Evolutionary conservation across 92 coral and sea anemone genomes (phyloP), one percentile per base, ranked within the genome.

Genomic region (Zoanthus sansibaricus): DNA sequence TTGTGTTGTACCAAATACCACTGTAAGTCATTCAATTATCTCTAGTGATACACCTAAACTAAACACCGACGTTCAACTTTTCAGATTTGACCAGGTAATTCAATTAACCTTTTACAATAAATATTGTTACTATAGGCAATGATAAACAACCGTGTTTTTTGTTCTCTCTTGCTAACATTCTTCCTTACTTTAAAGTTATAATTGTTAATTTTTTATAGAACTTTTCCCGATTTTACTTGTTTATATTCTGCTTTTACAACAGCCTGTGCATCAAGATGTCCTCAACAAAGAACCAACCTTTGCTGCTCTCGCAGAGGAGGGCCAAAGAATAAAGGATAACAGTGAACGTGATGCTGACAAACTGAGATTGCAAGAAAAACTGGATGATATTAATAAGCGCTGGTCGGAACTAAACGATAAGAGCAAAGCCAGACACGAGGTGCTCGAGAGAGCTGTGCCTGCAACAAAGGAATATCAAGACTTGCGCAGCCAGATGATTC

Each of bases 251-350:
- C 54, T 52, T 44, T 9, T 32, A n/a, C 32, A 69, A 4, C 79
- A 97, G 99, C 92, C 93, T 11, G 66, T 93, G 11, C 95, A 94
- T 86, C 90, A 92, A 83, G 99, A 95, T 86, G 94, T 97, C 33
- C 71, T 86, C 12, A 92, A 90, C 17, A 96, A 94, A 48, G 98
- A 93, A 67, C 94, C 95, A 1, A 69, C 61, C 8, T 97, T 90
- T 72, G 87, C 87, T 31, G 95, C 94, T 33, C 88, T 93, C 30
- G 44, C 83, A 10, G 90, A 91, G 42, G 91, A 94, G 17, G 95
- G 96, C 0, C 92, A 93, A 62, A 75, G 89, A 25, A 89, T 92
- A 9, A 90, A 90, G 83, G 87, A 95, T 48, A 92, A 92, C 64
- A 94, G 96, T 73, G 91, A 93, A 72, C 73, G 85, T 12, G 90